These are phyloP conservation scores for Lophius piscatorius DNA, from an alignment of 2,113 vertebrate genomes.

Conservation along the genomic window DNA sequence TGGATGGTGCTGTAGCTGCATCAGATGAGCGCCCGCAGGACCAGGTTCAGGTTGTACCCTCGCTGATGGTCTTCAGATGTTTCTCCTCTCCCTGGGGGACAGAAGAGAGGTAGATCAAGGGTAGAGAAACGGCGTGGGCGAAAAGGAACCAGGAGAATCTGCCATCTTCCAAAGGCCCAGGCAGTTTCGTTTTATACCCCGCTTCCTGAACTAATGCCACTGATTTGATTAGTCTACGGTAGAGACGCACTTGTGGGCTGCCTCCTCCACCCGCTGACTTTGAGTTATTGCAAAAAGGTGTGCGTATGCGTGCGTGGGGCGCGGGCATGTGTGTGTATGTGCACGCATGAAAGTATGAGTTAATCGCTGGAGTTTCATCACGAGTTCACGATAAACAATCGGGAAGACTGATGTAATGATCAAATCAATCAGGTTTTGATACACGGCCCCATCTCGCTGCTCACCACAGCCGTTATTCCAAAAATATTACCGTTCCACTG, in stretches of 20 bases:
- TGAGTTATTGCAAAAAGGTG: conserved; percentile 27
- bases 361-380: conserved; percentile 22
- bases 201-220: conserved; percentile 37
- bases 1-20: conserved; percentile 37
- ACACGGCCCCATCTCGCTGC: conserved; percentile 32
- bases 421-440: conserved; percentile 53
- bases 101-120: conserved; percentile 11
- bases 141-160: conserved; percentile 33
- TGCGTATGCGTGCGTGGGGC: not conserved
- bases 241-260: conserved; percentile 31
- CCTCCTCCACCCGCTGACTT: conserved; percentile 24
- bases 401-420: conserved; percentile 47
- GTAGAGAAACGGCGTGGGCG: conserved; percentile 10
- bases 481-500: conserved; percentile 32
- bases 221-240: conserved; percentile 47
- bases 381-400: conserved; percentile 39
- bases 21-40: conserved; percentile 24
- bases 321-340: not conserved
- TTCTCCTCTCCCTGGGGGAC: conserved; percentile 33
- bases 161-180: conserved; percentile 28
- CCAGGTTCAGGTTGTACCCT: conserved; percentile 17
- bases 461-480: conserved; percentile 24
- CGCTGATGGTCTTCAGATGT: conserved; percentile 66
- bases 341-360: not conserved
- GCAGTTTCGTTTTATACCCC: conserved; percentile 46